Base-by-base conservation (phyloP, 1,140 invertebrate genomes). In the Apocrypta bakeri region DNA sequence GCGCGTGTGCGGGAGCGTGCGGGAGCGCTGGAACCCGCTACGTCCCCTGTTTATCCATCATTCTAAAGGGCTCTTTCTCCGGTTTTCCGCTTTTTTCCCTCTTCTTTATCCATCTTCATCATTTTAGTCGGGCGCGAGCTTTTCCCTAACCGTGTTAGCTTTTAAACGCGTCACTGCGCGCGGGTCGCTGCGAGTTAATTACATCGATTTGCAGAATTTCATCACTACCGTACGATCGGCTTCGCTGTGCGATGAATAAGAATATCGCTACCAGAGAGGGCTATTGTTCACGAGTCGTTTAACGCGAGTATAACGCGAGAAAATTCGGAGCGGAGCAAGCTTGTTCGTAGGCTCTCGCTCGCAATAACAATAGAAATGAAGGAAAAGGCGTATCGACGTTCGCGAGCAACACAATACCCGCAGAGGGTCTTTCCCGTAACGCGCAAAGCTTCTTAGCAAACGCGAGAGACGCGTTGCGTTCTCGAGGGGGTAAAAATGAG, bases 71-170 rank as follows among this genome's bases (percentile, higher is more conserved):
- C 33, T 42, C 71, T 73, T 24, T 42, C 42, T 73, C 24, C 40
- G n/a, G 37, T 17, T 42, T 42, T 42, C 71, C 33, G n/a, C 9
- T 9, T 37, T 9, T 61, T 29, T 61, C 25, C 12, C 71, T 8
- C 31, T 33, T 31, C 21, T 71, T 37, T 71, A 71, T 71, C 31
- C 21, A 31, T 71, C 68, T 71, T 71, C 68, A 37, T 71, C 31
- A 71, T 71, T 71, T 71, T 37, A 17, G 27, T 3, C 12, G 3
- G 68, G 29, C 7, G 14, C 17, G 17, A 56, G 21, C 48, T 56
- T 17, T 4, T 6, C 17, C 48, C 17, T 37, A 37, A 9, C 33
- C 33, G 33, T 4, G 2, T 17, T 56, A 17, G n/a, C n/a, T 56
- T 56, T 56, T 56, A n/a, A n/a, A n/a, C n/a, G n/a, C n/a, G n/a